A percentile compares a stretch with the other conserved stretches of the same genome.
These are phyloP conservation scores for Ambastaia sidthimunki DNA, from an alignment of 2,797 vertebrate genomes.

Conservation along the genomic window DNA sequence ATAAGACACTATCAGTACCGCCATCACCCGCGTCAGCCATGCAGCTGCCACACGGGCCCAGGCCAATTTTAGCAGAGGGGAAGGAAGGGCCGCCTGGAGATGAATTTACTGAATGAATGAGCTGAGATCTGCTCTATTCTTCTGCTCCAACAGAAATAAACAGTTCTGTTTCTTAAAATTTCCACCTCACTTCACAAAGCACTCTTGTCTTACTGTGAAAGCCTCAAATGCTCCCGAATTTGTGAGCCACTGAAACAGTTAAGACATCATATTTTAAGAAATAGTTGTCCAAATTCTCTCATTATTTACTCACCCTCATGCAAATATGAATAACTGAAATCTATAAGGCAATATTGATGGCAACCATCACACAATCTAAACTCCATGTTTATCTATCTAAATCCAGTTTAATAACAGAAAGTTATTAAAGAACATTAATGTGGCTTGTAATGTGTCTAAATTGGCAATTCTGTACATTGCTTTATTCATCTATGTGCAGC, in stretches of 20 bases:
- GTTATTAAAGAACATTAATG: too few relatives aligned
- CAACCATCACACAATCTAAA: too few relatives aligned
- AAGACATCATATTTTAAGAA: not conserved
- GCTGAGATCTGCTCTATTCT: conserved; percentile 44
- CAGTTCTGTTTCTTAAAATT: conserved; percentile 51
- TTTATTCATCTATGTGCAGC: conserved; percentile 42
- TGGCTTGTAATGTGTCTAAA: too few relatives aligned
- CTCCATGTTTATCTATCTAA: too few relatives aligned
- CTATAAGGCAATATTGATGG: too few relatives aligned
- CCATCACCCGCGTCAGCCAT: conserved; percentile 55
- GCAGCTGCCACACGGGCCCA: conserved; percentile 66
- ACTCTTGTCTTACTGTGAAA: not conserved
- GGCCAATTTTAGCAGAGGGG: conserved; percentile 75
- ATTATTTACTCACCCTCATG: too few relatives aligned
- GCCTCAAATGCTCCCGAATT: not conserved
- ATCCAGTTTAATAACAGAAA: too few relatives aligned
- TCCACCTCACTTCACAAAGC: not conserved
- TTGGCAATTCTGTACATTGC: too few relatives aligned
- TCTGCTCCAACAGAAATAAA: conserved; percentile 34
- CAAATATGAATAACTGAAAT: too few relatives aligned
- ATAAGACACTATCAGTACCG: conserved; percentile 22
- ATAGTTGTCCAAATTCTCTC: conserved; percentile 12
- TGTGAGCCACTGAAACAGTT: not conserved
- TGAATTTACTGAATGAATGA: conserved; percentile 65
- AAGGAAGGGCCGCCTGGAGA: conserved; percentile 76